Base-by-base conservation (phyloP, 1,140 invertebrate species). In the Leptestheria dahalacensis region DNA sequence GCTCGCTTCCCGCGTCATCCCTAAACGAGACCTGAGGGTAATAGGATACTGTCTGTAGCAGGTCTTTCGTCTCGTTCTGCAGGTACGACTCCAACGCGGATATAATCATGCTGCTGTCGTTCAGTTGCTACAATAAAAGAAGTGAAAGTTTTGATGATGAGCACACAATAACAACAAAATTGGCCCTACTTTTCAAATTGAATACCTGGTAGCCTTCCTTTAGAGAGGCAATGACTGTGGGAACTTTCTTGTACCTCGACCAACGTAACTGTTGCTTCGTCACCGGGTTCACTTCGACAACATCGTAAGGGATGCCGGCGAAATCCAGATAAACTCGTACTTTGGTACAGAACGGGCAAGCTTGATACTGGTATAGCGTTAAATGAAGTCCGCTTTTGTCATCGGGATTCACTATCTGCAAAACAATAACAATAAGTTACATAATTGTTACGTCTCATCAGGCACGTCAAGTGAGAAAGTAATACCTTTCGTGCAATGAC, bases 331-430 rank as follows among this genome's bases (percentile, higher is more conserved):
- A 90, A 18, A 91, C 84, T 62, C 96, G 78, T 0, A 97, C 89
- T 78, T 99, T 99, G 68, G 93, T 98, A 72, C 96, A 99, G 73
- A 98, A 99, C 28, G 96, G 96, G 73, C 95, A 99, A 2, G 91
- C 95, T 67, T 95, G 87, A 71, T 94, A 99, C 76, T 99, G 95
- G 70, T 86, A 98, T 23, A 98, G 73, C 1, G 87, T 87, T 18
- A 98, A 71, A 65, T 94, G 83, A 50, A 97, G 74, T 11, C 83
- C 83, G 57, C 78, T 82, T 4, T 73, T 74, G 71, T 94, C 87
- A 18, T 77, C 74, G 10, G 79, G 76, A 69, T 75, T 81, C 6
- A 77, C 64, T 57, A 85, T 73, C 80, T 83, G 66, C 54, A 77
- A 74, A 26, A 68, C 68, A 62, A 54, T 57, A 64, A 46, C 56